phyloP scores from a whole-genome alignment of 2,113 vertebrate species.

The Motacilla tschutschensis region DNA sequence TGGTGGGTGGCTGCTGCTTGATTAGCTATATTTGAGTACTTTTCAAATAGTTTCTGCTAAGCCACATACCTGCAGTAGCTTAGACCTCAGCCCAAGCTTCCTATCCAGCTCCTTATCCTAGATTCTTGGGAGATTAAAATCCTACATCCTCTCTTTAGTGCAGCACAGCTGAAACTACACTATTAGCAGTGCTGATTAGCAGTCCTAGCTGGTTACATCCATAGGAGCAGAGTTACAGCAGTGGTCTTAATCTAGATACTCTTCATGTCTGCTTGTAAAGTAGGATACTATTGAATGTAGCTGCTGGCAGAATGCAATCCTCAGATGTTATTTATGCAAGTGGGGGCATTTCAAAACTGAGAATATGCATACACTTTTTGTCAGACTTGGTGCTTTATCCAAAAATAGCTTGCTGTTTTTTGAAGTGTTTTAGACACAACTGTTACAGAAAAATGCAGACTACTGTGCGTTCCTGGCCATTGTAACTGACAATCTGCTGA shows the following conservation, averaged over 20 bases:
- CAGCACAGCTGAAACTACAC: neutral
- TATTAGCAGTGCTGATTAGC: neutral
- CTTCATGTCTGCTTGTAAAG: neutral
- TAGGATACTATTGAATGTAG: rapidly evolving
- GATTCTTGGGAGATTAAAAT: slow-evolving; percentile 15
- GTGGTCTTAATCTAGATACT: neutral
- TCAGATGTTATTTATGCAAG: neutral
- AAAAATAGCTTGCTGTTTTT: slow-evolving; percentile 35
- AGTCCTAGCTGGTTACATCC: neutral
- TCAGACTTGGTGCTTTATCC: slow-evolving; percentile 1
- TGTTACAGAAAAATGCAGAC: slow-evolving; percentile 1
- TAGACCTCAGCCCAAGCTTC: neutral
- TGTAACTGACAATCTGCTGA: slow-evolving; percentile 45
- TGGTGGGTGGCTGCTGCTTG: neutral
- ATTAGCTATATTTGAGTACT: neutral
- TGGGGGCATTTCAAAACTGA: neutral
- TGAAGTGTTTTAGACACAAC: neutral
- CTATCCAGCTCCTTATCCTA: slow-evolving; percentile 16
- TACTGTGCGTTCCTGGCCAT: slow-evolving; percentile 20
- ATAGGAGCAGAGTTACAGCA: neutral
- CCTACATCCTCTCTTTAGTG: neutral
- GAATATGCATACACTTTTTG: neutral
- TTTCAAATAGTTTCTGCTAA: slow-evolving; percentile 17
- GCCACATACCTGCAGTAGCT: neutral
- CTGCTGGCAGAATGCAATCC: neutral